Evolutionary conservation across 1,140 invertebrate species (phyloP), one percentile per base, ranked within the genome.

Genomic region (Neoseiulus cucumeris): DNA sequence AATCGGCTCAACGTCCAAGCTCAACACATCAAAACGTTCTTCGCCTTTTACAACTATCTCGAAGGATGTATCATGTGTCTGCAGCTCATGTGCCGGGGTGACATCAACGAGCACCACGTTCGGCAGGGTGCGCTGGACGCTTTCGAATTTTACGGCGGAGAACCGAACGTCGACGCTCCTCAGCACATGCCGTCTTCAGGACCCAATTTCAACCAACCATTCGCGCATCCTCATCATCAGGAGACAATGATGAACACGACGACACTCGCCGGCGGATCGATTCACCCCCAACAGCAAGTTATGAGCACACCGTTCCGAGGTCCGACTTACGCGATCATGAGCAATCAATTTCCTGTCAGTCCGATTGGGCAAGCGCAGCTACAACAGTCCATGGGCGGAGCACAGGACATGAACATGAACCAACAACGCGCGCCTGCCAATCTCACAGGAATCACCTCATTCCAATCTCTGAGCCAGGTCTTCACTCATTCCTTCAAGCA

Each of bases 71-170:
- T 59, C 22, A 59, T 59, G 51, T 59, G 51, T 25, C 9, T 59
- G 17, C 51, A 59, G 51, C 22, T 66, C n/a, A 41, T 64, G 5
- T 69, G 41, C n/a, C 22, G 28, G 22, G 42, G 47, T 12, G 51
- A 59, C 9, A 59, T 59, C 51, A 39, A 39, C 33, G 51, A 20
- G 25, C 51, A 25, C 5, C 69, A 83, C 79, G 73, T 84, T 0
- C 81, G 83, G 44, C 86, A 94, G 71, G 88, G 87, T 84, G 91
- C 92, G 2, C 86, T 86, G 1, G 82, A 88, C 72, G 91, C 91
- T 0, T 93, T 95, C 74, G 91, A 95, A 72, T 75, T 91, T 66
- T 93, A 91, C 75, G 91, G 92, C 39, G 86, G 86, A 12, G 89
- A 92, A 71, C 80, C 79, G 1, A 72, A 75, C 44, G 66, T 74